Evolutionary conservation across 2,113 vertebrate genomes (phyloP).

Genomic region (cattle (Bos taurus)): ARS-UCD2.0 NC_037337.1:66129001-66129500

Average conservation of each 20-base stretch:
- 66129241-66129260: neutral
- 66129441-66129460: neutral
- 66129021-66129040: neutral
- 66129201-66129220: neutral
- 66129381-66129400: conserved; percentile 40
- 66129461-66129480: neutral
- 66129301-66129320: neutral
- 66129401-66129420: conserved; percentile 38
- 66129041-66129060: neutral
- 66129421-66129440: neutral
- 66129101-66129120: neutral
- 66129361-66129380: conserved; percentile 48
- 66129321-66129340: neutral
- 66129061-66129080: neutral
- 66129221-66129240: neutral
- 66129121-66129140: neutral
- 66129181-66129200: neutral
- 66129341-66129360: conserved; percentile 49
- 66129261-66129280: neutral
- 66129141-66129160: neutral
- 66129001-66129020: neutral
- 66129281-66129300: neutral
- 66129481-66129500: too few species aligned
- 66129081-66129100: neutral
- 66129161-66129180: neutral